Evolutionary conservation across 2,797 vertebrate genomes (phyloP).

Genomic region (Eurystomus glaucurus): DNA sequence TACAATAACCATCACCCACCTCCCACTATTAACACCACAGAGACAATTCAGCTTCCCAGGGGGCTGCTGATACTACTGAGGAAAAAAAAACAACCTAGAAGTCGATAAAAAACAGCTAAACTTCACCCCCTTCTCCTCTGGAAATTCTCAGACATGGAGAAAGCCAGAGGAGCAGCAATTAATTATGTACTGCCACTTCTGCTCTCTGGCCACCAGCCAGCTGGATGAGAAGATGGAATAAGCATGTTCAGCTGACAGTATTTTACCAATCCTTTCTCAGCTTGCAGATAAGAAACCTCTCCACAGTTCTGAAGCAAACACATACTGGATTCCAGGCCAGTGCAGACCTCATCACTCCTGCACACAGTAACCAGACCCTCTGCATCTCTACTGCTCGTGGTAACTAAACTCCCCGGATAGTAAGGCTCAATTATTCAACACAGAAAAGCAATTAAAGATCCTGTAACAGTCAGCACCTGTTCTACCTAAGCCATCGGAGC

Average conservation of each 20-base stretch:
- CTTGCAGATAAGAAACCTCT: conserved; percentile 47
- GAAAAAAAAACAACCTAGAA: not conserved
- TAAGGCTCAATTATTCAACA: conserved; percentile 85
- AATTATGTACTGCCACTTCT: conserved; percentile 63
- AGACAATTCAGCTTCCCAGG: not conserved
- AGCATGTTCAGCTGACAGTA: conserved; percentile 24
- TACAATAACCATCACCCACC: not conserved
- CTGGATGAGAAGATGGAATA: conserved; percentile 40
- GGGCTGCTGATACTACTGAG: not conserved
- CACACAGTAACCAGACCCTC: conserved; percentile 75
- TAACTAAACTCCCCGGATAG: conserved; percentile 77
- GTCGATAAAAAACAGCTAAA: not conserved
- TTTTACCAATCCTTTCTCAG: conserved; percentile 63
- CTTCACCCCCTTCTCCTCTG: not conserved
- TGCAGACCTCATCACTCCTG: conserved; percentile 38
- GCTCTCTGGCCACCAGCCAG: conserved; percentile 38
- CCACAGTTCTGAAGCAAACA: not conserved
- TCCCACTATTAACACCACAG: not conserved
- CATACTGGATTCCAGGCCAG: conserved; percentile 15
- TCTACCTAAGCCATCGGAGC: not conserved
- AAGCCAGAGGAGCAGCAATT: conserved; percentile 60
- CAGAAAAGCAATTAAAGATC: conserved; percentile 81
- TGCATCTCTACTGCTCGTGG: conserved; percentile 50
- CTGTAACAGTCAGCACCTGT: conserved; percentile 67
- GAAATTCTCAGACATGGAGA: conserved; percentile 43